Evolutionary conservation across 2,113 vertebrate species (phyloP).

Genomic region (Bos taurus): DNA sequence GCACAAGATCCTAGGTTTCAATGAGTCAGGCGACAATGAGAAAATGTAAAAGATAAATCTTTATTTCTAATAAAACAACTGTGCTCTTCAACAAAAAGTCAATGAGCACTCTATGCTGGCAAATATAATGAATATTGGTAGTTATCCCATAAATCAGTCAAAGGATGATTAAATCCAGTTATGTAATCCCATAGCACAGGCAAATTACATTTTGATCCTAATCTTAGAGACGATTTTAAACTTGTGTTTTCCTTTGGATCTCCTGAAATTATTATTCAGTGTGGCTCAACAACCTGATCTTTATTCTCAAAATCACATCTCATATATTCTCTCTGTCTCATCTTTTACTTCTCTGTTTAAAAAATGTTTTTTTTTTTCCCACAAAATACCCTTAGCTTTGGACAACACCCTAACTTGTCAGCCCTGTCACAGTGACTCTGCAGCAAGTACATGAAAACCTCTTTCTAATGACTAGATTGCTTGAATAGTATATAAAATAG

Average conservation of each 20-base stretch:
- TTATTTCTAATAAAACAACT: not conserved
- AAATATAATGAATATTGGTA: not conserved
- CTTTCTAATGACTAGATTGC: not conserved
- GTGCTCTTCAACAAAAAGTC: not conserved
- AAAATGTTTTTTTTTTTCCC: not conserved
- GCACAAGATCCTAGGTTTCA: not conserved
- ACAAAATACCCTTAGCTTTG: not conserved
- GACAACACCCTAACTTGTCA: not conserved
- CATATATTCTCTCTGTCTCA: not conserved
- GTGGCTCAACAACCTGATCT: not conserved
- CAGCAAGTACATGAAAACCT: not conserved
- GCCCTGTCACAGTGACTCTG: not conserved
- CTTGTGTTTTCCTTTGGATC: not conserved
- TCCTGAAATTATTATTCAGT: not conserved
- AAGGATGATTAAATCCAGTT: not conserved
- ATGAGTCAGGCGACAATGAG: not conserved
- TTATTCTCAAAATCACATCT: not conserved
- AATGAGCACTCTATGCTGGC: no score
- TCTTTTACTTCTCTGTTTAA: not conserved
- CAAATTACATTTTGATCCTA: not conserved
- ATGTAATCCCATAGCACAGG: not conserved
- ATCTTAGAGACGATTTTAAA: not conserved
- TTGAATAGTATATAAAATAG: not conserved
- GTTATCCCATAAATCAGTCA: not conserved
- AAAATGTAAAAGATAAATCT: not conserved